Base-by-base conservation (phyloP, 2,888 invertebrate genomes). In the Phortica magna region DNA sequence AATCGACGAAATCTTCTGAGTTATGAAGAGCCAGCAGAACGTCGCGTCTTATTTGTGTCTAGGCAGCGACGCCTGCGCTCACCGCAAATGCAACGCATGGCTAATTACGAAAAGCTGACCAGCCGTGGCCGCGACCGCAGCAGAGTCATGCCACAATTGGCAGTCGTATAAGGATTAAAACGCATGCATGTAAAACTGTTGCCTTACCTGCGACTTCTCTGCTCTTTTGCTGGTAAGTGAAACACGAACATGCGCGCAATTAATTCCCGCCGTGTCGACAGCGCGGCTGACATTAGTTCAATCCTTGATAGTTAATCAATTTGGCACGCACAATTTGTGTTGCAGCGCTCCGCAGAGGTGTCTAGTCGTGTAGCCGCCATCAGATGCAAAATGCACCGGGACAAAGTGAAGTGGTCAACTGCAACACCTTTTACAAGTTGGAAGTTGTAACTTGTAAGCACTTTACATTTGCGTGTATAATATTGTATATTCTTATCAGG, bases 301-400 rank as follows among this genome's bases (percentile, higher is more conserved):
- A 76, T 76, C 72, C 73, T 74, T 75, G 73, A 57, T 77, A 79
- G 77, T 77, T 81, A 76, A 81, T 81, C 81, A 81, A 81, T 79
- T 81, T 79, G 59, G 79, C 81, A 81, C 81, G 81, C 81, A 77
- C 70, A 71, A 53, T 71, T 31, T 31, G 53, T 71, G 70, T 71
- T 53, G 3, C 3, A 48, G 31, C 31, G 5, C 31, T 31, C 31
- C 31, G 31, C 2, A 31, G 5, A 31, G 31, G 1, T 31, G 31
- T 31, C 31, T 0, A 31, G 31, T 31, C 31, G 31, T 4, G 31
- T 1, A 31, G 1, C 5, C 0, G 0, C 31, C 31, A 31, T 4
- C 31, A 31, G 31, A 31, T 31, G 5, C 31, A 31, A 31, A 31
- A 31, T 31, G 31, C 31, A 31, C 3, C 31, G 31, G 3, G 31